phyloP scores from a whole-genome alignment of 2,797 vertebrate genomes.

The Petrocephalus schoutedeni region DNA sequence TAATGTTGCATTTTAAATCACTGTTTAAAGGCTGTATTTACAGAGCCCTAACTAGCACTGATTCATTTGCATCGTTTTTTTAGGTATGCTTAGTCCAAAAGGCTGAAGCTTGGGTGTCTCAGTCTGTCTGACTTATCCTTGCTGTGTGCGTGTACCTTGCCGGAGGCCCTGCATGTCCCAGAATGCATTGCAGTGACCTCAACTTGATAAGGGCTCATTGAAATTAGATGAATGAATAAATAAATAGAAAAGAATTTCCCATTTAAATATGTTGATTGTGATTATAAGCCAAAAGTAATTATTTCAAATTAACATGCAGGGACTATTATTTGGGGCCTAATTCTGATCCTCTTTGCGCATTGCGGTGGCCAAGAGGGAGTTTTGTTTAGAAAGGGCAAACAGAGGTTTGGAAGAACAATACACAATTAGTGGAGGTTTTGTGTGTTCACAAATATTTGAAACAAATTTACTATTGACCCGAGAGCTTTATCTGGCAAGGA shows the following conservation, averaged over 20 bases:
- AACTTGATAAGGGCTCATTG: background rate
- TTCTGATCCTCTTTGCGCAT: background rate
- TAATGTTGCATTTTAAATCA: background rate
- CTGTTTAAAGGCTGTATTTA: background rate
- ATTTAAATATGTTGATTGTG: background rate
- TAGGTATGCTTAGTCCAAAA: background rate
- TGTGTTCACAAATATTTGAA: slow-evolving; percentile 13
- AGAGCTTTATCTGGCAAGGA: slow-evolving; percentile 12
- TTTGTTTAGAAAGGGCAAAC: background rate
- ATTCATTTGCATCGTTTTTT: background rate
- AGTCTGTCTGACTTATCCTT: background rate
- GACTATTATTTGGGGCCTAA: background rate
- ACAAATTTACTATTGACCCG: slow-evolving; percentile 14
- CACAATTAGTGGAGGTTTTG: background rate
- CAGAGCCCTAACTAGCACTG: background rate
- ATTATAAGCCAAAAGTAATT: background rate
- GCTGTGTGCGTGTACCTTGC: background rate
- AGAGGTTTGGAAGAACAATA: background rate
- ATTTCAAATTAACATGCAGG: background rate
- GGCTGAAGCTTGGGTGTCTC: background rate
- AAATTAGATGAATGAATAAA: background rate
- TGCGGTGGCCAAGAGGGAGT: background rate
- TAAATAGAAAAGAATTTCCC: background rate
- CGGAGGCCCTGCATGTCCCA: background rate
- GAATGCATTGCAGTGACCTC: background rate